phyloP scores from a whole-genome alignment of 2,888 invertebrate species.

The Drosophila monieri region DNA sequence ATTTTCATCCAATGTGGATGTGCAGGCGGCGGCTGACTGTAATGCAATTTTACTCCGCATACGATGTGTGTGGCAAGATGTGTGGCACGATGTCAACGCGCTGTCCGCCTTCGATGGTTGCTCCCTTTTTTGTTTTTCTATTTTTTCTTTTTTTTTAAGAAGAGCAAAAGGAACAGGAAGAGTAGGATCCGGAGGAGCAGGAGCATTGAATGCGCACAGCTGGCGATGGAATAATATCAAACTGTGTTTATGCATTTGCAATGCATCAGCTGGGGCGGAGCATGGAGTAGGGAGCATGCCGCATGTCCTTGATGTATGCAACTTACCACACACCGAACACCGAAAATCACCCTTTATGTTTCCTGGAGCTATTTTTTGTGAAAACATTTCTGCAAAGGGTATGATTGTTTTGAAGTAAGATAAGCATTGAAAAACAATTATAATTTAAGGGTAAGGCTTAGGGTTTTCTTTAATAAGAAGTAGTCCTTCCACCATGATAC shows the following conservation, averaged over 20 bases:
- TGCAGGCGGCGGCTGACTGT: slow-evolving; percentile 36
- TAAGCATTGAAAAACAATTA: background rate
- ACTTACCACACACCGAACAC: slow-evolving; percentile 14
- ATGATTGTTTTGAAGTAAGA: background rate
- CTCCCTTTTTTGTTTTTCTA: slow-evolving; percentile 3
- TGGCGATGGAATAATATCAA: slow-evolving; percentile 76
- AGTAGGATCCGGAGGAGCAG: slow-evolving; percentile 14
- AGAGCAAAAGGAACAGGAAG: slow-evolving; percentile 13
- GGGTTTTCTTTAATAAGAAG: background rate
- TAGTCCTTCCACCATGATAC: background rate
- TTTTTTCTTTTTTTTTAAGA: slow-evolving; percentile 3
- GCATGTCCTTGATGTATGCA: slow-evolving; percentile 66
- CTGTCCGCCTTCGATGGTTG: slow-evolving; percentile 37
- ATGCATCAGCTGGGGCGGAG: slow-evolving; percentile 55
- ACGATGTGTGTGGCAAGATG: slow-evolving; percentile 24
- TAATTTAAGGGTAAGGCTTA: background rate
- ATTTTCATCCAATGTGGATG: slow-evolving; percentile 31
- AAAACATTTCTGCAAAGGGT: slow-evolving; percentile 3
- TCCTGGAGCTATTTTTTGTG: background rate
- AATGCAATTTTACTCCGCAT: slow-evolving; percentile 39
- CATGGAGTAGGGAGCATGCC: slow-evolving; percentile 16
- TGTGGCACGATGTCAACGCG: slow-evolving; percentile 48
- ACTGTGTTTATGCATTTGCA: slow-evolving; percentile 77
- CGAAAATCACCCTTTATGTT: slow-evolving; percentile 8
- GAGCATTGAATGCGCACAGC: slow-evolving; percentile 66